Evolutionary conservation across 2,113 vertebrate genomes (phyloP).

Genomic region (Forbesichthys agassizii): DNA sequence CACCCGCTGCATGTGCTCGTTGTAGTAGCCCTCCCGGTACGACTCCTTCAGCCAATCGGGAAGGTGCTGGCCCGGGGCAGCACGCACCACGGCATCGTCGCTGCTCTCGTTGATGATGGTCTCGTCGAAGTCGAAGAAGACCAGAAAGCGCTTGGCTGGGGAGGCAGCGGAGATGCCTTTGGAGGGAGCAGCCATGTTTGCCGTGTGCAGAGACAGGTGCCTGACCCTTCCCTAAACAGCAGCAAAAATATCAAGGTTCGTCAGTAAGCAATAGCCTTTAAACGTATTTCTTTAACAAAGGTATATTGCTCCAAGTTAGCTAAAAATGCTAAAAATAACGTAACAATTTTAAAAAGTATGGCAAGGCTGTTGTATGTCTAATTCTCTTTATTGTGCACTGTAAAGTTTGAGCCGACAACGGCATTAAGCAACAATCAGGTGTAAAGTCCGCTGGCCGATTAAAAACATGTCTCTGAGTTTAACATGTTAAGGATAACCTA

Average conservation of each 20-base stretch:
- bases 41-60: constrained; percentile 79
- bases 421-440: too few species aligned
- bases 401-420: too few species aligned
- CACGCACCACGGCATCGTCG: constrained; percentile 82
- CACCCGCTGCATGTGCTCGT: constrained; percentile 85
- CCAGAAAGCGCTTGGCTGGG: constrained; percentile 74
- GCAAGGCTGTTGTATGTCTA: too few species aligned
- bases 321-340: too few species aligned
- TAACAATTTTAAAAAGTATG: too few species aligned
- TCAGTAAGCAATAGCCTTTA: background rate
- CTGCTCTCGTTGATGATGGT: constrained; percentile 91
- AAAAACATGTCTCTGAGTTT: too few species aligned
- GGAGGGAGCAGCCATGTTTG: constrained; percentile 69
- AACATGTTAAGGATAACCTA: too few species aligned
- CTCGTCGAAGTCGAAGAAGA: constrained; percentile 94
- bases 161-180: background rate
- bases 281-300: background rate
- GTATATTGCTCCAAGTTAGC: constrained; percentile 3
- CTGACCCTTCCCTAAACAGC: constrained; percentile 25
- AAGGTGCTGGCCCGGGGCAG: constrained; percentile 78
- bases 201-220: background rate
- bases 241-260: background rate
- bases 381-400: too few species aligned
- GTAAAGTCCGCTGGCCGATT: too few species aligned
- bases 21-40: constrained; percentile 83